phyloP scores from a whole-genome alignment of 2,113 vertebrate genomes.

The Labeo catla region DNA sequence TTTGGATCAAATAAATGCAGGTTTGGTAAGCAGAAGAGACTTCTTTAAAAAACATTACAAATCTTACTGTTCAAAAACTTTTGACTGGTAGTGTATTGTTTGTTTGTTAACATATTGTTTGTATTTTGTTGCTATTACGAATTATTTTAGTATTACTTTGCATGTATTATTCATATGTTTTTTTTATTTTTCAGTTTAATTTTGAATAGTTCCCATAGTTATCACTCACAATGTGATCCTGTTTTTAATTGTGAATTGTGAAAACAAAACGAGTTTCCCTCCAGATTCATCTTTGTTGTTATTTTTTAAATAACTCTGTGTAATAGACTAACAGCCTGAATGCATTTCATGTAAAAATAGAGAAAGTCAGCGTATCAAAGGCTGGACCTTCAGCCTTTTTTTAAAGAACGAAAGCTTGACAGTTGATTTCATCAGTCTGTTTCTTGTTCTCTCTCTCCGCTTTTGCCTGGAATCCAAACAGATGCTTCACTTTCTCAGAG shows the following conservation, averaged over 20 bases:
- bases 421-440: not conserved
- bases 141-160: not conserved
- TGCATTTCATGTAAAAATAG: not conserved
- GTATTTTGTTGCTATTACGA: too few relatives aligned
- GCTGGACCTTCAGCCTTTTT: not conserved
- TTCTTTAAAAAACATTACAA: too few relatives aligned
- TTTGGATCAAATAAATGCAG: too few relatives aligned
- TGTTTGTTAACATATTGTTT: too few relatives aligned
- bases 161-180: not conserved
- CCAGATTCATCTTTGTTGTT: not conserved
- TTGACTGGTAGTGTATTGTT: too few relatives aligned
- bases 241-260: not conserved
- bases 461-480: conserved; percentile 20
- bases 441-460: not conserved
- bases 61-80: too few relatives aligned
- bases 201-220: not conserved
- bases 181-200: not conserved
- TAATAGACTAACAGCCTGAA: not conserved
- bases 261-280: not conserved
- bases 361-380: not conserved
- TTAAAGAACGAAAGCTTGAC: not conserved
- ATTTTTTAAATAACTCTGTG: not conserved
- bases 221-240: not conserved
- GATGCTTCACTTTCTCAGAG: conserved; percentile 19
- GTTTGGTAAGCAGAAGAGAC: too few relatives aligned